These are phyloP conservation scores for Drosophila mayaguana DNA, from an alignment of 2,888 invertebrate genomes.

Conservation along the genomic window DNA sequence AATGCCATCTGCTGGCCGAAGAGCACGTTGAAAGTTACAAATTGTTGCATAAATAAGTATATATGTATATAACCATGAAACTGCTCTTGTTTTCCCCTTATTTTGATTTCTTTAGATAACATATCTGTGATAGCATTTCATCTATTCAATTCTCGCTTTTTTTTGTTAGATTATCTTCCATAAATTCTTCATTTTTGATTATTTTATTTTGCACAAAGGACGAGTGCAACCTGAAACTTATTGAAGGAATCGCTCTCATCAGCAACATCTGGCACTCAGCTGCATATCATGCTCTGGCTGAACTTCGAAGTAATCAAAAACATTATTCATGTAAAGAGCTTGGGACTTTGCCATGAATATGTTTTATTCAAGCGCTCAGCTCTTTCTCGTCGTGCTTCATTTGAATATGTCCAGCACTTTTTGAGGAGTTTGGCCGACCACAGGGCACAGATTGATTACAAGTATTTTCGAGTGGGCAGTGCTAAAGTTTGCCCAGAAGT, in stretches of 20 bases:
- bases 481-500: conserved; percentile 33
- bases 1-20: conserved; percentile 61
- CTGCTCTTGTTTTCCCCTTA: neutral
- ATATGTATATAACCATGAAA: neutral
- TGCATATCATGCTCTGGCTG: conserved; percentile 7
- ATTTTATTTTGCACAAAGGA: neutral
- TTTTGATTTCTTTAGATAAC: neutral
- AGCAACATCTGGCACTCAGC: conserved; percentile 16
- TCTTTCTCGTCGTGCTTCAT: neutral
- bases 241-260: neutral
- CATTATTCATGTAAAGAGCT: conserved; percentile 32
- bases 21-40: conserved; percentile 2
- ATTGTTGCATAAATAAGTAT: neutral
- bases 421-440: conserved; percentile 55
- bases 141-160: neutral
- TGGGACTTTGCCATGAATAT: conserved; percentile 51
- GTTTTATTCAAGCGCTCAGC: conserved; percentile 38
- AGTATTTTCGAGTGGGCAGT: conserved; percentile 57
- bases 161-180: neutral
- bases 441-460: conserved; percentile 78
- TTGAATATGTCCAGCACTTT: conserved; percentile 26
- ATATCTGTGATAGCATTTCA: no score
- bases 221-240: neutral
- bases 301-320: conserved; percentile 10
- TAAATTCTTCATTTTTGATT: neutral